Conservation (phyloP, 2,888 invertebrate species). For the Sphaerophoria rueppellii region DNA sequence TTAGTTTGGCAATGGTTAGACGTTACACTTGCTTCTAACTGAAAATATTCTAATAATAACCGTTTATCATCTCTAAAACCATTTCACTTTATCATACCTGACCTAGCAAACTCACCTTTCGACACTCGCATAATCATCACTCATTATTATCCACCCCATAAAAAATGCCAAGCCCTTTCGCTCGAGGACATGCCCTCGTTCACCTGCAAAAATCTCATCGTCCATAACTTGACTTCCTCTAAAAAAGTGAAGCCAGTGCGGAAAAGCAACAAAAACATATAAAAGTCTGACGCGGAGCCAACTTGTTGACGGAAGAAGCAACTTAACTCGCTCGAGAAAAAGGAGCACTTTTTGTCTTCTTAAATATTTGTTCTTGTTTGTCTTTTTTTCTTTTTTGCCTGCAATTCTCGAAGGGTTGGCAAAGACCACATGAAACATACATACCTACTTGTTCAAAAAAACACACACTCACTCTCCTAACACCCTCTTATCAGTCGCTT, state of each 20-base stretch:
- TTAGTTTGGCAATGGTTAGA: no score
- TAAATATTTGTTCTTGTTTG: constrained; percentile 37
- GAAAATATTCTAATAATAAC: constrained; percentile 2
- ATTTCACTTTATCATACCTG: constrained; percentile 19
- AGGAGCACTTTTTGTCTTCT: constrained; percentile 23
- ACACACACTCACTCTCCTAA: constrained; percentile 15
- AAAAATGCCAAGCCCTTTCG: neutral
- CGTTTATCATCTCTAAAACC: constrained; percentile 8
- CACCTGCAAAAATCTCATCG: constrained; percentile 26
- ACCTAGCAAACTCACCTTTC: constrained; percentile 37
- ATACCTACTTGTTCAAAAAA: neutral
- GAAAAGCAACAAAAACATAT: constrained; percentile 9
- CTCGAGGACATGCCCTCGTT: constrained; percentile 5
- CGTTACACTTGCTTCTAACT: neutral
- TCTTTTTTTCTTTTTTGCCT: constrained; percentile 1
- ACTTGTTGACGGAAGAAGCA: constrained; percentile 62
- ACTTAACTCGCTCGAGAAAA: constrained; percentile 35
- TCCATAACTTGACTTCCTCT: constrained; percentile 11
- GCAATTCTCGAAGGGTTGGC: neutral
- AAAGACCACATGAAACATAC: neutral
- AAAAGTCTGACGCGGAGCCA: constrained; percentile 38
- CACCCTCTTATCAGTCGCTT: constrained; percentile 56
- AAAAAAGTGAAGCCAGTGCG: neutral
- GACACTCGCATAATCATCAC: constrained; percentile 44
- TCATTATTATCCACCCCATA: constrained; percentile 35